Base-by-base conservation (phyloP, 92 coral and sea anemone species). In the Phenganax stokvisi region DNA sequence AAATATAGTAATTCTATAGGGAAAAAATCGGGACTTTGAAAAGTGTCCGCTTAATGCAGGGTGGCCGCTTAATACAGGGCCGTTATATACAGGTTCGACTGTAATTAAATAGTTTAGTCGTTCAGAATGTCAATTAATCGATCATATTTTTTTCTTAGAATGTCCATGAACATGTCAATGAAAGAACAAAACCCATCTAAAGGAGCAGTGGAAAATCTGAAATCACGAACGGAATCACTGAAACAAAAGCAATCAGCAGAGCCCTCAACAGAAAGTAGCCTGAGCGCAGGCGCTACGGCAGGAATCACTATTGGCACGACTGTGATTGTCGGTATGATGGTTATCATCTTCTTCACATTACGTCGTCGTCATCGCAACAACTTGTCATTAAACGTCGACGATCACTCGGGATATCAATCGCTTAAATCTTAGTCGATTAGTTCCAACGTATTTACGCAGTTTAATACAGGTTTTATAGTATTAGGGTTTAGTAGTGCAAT, bases 271-370 rank as follows among this genome's bases (percentile, higher is more conserved):
- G 56, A 61, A 12, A 56, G 59, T 10, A 62, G 83, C 57, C 69
- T 79, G 65, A 79, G 83, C 62, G 83, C 31, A 31, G 92, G 86
- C 60, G 86, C 81, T 2, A 85, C 97, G 54, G 93, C 90, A 47
- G 92, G 90, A 5, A 83, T 92, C 16, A 90, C 96, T 64, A 75
- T 89, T 9, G 76, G 85, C 60, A 90, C 68, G 10, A 89, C 92
- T 9, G 60, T 85, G 16, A 51, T 90, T 28, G 81, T 87, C 6
- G 92, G 91, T 72, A 81, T 89, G 25, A 37, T 89, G 56, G 63
- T 89, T 64, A 80, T 83, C 27, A 90, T 85, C 16, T 74, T 73
- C 62, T 89, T 87, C 76, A 62, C 56, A 2, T 1, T 27, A 64
- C 83, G 74, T 37, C 47, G 47, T 37, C 47, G 47, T 65, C 83